phyloP scores from a whole-genome alignment of 2,113 vertebrate species.

The Xenotilapia caudafasciata region DNA sequence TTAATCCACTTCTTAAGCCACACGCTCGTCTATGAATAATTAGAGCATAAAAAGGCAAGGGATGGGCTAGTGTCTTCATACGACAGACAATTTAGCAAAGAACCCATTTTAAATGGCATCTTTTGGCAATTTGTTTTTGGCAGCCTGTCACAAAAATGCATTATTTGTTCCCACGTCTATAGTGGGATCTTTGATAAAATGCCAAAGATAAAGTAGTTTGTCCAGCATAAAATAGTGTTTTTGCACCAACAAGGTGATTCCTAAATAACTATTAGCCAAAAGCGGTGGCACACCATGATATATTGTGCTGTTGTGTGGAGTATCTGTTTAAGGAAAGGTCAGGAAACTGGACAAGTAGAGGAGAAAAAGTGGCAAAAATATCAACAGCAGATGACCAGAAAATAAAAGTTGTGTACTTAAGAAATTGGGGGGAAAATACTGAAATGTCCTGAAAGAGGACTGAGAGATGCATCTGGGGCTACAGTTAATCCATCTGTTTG shows the following conservation, averaged over 20 bases:
- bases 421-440: not conserved
- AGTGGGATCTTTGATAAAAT: not conserved
- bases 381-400: not conserved
- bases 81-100: not conserved
- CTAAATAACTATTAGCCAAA: not conserved
- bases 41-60: not conserved
- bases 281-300: not conserved
- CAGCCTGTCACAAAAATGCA: not conserved
- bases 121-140: not conserved
- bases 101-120: not conserved
- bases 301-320: not conserved
- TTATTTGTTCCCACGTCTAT: not conserved
- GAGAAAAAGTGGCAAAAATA: not conserved
- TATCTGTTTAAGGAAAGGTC: not conserved
- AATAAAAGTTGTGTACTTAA: not conserved
- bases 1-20: not conserved
- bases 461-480: not conserved
- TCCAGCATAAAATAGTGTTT: not conserved
- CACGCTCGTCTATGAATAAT: not conserved
- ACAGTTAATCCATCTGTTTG: not conserved
- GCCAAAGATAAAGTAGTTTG: not conserved
- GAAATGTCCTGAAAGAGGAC: not conserved
- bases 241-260: not conserved
- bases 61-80: not conserved
- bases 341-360: not conserved